phyloP scores from a whole-genome alignment of 2,113 vertebrate species.

The Pseudonaja textilis region DNA sequence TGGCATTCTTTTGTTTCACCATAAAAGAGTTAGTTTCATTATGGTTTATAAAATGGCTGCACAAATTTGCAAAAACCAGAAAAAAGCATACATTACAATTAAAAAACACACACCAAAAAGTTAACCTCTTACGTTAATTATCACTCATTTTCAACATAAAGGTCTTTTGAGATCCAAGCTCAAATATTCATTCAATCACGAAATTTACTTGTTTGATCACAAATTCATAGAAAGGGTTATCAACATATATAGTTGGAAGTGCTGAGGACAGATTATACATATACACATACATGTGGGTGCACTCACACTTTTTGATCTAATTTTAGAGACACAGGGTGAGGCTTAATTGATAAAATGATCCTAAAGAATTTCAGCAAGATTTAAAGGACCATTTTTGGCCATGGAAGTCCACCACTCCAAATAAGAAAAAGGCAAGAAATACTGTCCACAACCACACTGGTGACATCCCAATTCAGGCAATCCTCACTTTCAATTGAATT shows the following conservation, averaged over 20 bases:
- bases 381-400: neutral
- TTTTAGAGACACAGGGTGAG: neutral
- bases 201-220: neutral
- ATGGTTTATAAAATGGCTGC: neutral
- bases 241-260: neutral
- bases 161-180: neutral
- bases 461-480: neutral
- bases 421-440: neutral
- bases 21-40: neutral
- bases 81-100: neutral
- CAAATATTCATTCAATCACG: neutral
- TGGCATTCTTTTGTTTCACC: neutral
- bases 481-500: neutral
- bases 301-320: neutral
- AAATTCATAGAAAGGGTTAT: neutral
- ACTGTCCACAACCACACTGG: neutral
- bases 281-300: neutral
- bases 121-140: neutral
- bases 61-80: neutral
- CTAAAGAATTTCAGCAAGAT: neutral
- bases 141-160: neutral
- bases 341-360: neutral
- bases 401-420: neutral
- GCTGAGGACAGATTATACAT: neutral
- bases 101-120: neutral